Evolutionary conservation across 2,113 vertebrate genomes (phyloP).

Genomic region (Spea multiplicata): DNA sequence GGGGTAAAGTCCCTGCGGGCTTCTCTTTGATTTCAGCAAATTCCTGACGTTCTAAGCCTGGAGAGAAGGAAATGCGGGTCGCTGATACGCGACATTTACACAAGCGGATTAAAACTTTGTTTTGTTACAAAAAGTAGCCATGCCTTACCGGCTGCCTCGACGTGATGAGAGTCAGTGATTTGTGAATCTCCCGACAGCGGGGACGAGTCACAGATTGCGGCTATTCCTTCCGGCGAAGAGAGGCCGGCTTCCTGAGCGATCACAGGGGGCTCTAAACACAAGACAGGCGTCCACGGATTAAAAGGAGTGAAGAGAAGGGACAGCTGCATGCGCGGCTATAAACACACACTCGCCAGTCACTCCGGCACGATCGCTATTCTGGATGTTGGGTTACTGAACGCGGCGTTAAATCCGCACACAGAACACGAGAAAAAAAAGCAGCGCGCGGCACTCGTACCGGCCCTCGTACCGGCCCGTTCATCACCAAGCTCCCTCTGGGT

Average conservation of each 20-base stretch:
- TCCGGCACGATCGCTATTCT: conserved; percentile 32
- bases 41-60: not conserved
- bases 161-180: not conserved
- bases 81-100: too few relatives aligned
- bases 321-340: conserved; percentile 30
- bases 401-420: too few relatives aligned
- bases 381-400: too few relatives aligned
- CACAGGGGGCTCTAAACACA: conserved; percentile 35
- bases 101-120: too few relatives aligned
- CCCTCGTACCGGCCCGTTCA: too few relatives aligned
- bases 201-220: rapidly evolving
- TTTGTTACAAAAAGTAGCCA: not conserved
- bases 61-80: too few relatives aligned
- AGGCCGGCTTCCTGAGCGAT: conserved; percentile 3
- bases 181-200: not conserved
- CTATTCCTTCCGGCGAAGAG: conserved; percentile 9
- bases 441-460: too few relatives aligned
- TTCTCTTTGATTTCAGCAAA: not conserved
- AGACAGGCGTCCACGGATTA: conserved; percentile 2
- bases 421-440: too few relatives aligned
- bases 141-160: not conserved
- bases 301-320: not conserved
- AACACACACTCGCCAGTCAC: not conserved
- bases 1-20: not conserved
- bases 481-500: too few relatives aligned